phyloP scores from a whole-genome alignment of 2,888 invertebrate species.

The Lasioglossum oenotherae region DNA sequence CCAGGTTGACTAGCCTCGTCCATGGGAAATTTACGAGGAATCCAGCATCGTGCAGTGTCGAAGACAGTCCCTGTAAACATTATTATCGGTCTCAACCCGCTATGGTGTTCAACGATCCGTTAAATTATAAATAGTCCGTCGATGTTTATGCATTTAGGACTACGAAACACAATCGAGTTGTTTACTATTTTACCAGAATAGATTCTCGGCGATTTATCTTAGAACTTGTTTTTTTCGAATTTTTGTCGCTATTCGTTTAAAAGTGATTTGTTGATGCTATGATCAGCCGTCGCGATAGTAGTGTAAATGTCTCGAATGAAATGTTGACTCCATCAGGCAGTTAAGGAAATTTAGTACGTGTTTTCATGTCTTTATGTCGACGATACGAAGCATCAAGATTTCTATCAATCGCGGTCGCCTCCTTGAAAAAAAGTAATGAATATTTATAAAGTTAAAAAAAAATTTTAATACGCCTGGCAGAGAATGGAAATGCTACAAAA shows the following conservation, averaged over 20 bases:
- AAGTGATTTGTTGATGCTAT: not conserved
- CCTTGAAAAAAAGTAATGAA: not conserved
- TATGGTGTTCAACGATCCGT: not conserved
- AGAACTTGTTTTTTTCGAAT: no score
- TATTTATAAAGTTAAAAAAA: not conserved
- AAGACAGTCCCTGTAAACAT: conserved; percentile 86
- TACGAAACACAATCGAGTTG: not conserved
- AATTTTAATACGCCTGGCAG: not conserved
- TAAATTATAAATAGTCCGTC: not conserved
- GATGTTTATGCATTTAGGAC: not conserved
- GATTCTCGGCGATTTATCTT: not conserved
- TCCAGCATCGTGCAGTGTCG: conserved; percentile 85
- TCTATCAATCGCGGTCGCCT: not conserved
- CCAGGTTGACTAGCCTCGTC: conserved; percentile 86
- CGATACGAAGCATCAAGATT: not conserved
- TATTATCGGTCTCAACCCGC: not conserved
- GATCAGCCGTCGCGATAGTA: not conserved
- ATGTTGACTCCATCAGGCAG: not conserved
- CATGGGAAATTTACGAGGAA: conserved; percentile 87
- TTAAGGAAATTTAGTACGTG: not conserved
- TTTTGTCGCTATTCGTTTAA: no score
- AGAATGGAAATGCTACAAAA: no score
- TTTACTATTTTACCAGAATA: not conserved
- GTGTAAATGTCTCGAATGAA: not conserved
- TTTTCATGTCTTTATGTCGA: no score